Percentiles rank a stretch among this genome's conserved stretches.
These are phyloP conservation scores for Formicarius rufipectus DNA, from an alignment of 2,113 vertebrate genomes.

Conservation along the genomic window DNA sequence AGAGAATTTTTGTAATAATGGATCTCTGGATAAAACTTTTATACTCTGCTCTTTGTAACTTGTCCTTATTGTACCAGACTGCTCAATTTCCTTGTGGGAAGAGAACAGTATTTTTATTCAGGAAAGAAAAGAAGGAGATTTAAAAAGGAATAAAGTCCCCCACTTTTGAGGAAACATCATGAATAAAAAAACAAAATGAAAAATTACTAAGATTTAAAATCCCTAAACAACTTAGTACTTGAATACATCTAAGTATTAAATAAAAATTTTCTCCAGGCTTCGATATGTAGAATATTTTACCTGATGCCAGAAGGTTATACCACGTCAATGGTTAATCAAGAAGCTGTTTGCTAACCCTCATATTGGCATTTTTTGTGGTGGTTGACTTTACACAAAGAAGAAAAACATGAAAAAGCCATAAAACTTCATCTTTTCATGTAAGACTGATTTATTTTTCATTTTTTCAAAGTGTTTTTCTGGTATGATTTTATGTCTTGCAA, in stretches of 20 bases:
- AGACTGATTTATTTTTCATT: neutral
- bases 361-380: constrained; percentile 22
- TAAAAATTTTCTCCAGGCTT: neutral
- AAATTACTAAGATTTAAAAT: neutral
- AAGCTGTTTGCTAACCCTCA: constrained; percentile 44
- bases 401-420: neutral
- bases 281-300: constrained; percentile 1
- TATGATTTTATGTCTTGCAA: neutral
- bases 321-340: neutral
- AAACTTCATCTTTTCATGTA: neutral
- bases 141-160: neutral
- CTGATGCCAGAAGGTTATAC: neutral
- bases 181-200: neutral
- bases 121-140: neutral
- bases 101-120: neutral
- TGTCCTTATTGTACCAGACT: neutral
- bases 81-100: neutral
- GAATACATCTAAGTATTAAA: neutral
- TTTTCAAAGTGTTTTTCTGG: neutral
- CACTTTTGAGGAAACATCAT: neutral
- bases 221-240: neutral
- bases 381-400: neutral
- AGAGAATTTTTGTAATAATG: neutral
- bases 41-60: neutral
- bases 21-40: neutral